These are phyloP conservation scores for Drosophila arawakana DNA, from an alignment of 1,140 invertebrate species.

Conservation along the genomic window DNA sequence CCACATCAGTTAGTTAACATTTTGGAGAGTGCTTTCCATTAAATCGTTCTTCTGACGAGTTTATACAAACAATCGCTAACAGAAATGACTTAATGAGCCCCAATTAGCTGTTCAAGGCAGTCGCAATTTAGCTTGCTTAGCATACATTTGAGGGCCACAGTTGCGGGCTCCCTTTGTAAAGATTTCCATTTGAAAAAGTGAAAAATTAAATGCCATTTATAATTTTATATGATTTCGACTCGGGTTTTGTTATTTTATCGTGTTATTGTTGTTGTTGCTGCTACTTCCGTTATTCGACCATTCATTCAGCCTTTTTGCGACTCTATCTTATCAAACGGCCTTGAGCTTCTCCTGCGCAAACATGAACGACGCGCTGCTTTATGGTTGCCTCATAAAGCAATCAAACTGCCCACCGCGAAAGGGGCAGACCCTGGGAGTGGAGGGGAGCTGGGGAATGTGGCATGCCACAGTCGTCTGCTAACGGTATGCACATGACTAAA, in stretches of 20 bases:
- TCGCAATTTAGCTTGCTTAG: constrained; percentile 14
- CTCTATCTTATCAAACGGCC: constrained; percentile 54
- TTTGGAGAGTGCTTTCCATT: background rate
- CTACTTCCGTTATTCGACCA: constrained; percentile 13
- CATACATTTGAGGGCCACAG: constrained; percentile 20
- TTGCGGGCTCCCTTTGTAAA: background rate
- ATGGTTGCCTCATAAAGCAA: constrained; percentile 35
- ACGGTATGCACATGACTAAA: constrained; percentile 46
- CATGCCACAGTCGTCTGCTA: constrained; percentile 26
- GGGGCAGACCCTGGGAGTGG: background rate
- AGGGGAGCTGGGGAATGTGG: constrained; percentile 1
- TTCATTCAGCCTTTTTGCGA: constrained; percentile 6
- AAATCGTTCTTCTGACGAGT: background rate
- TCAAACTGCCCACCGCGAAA: background rate
- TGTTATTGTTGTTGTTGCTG: constrained; percentile 5
- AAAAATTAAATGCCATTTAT: constrained; percentile 42
- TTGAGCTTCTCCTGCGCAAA: constrained; percentile 47
- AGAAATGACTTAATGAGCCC: constrained; percentile 9
- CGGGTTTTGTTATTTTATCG: background rate
- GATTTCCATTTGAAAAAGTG: constrained; percentile 17
- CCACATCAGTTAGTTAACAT: background rate
- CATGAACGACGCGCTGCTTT: constrained; percentile 22
- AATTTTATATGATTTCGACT: constrained; percentile 17
- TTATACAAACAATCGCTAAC: background rate
- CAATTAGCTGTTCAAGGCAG: constrained; percentile 33